phyloP scores from a whole-genome alignment of 2,113 vertebrate genomes.

The Oostethus manadensis region DNA sequence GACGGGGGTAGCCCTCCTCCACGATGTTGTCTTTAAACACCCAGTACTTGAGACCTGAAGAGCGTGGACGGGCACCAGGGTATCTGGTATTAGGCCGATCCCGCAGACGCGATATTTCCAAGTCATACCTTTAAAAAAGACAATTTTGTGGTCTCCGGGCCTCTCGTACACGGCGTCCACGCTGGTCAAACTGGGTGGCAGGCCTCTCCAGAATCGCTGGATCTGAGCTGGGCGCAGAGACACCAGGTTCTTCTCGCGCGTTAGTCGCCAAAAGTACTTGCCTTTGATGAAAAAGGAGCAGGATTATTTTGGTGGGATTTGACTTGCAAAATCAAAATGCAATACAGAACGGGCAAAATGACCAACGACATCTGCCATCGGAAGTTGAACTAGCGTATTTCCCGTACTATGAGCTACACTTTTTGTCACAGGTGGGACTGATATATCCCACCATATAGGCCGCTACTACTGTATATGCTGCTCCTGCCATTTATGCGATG shows the following conservation, averaged over 20 bases:
- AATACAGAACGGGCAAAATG: no score
- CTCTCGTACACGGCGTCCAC: constrained; percentile 85
- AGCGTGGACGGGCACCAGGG: constrained; percentile 22
- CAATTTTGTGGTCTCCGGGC: constrained; percentile 83
- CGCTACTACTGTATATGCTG: no score
- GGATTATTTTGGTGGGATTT: no score
- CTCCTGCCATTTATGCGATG: no score
- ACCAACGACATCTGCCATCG: no score
- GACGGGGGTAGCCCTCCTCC: constrained; percentile 91
- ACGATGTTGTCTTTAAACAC: constrained; percentile 92
- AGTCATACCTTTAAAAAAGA: constrained; percentile 87
- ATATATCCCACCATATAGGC: no score
- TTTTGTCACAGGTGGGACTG: no score
- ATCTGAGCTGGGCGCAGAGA: constrained; percentile 84
- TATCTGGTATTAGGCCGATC: background rate
- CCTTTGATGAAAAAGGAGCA: constrained; percentile 57
- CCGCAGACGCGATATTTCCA: background rate
- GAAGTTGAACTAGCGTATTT: no score
- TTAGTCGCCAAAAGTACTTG: constrained; percentile 88
- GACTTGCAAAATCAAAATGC: no score
- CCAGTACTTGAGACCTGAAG: constrained; percentile 88
- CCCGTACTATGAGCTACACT: no score
- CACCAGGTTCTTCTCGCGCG: constrained; percentile 83
- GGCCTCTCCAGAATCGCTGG: constrained; percentile 86
- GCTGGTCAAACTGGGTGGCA: constrained; percentile 78